phyloP scores from a whole-genome alignment of 2,797 vertebrate species.

The Eospalax fontanierii region DNA sequence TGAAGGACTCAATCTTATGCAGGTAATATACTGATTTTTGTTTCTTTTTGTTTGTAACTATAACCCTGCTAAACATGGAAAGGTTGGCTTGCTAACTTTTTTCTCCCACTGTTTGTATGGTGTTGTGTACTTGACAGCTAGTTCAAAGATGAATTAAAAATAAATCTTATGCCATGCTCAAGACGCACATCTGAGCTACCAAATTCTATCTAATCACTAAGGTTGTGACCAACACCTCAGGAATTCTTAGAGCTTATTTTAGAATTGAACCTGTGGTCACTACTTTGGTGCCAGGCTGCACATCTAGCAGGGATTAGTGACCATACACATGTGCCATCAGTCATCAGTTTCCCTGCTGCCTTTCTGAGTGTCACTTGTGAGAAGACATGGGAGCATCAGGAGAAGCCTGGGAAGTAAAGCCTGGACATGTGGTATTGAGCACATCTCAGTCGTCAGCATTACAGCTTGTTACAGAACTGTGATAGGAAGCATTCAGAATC shows the following conservation, averaged over 20 bases:
- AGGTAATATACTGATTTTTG: not conserved
- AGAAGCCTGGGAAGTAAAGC: not conserved
- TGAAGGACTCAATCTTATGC: not conserved
- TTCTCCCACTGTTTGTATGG: not conserved
- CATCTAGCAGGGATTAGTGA: not conserved
- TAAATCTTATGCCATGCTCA: not conserved
- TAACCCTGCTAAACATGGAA: not conserved
- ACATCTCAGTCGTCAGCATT: not conserved
- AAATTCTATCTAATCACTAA: not conserved
- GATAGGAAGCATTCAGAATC: constrained; percentile 48
- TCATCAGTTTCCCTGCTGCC: accelerated
- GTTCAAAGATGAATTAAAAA: not conserved
- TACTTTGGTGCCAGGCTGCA: not conserved
- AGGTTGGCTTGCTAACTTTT: not conserved
- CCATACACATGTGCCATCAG: accelerated
- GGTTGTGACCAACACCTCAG: not conserved
- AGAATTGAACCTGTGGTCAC: not conserved
- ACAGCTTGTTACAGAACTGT: not conserved
- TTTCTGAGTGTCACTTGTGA: not conserved
- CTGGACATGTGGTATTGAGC: not conserved
- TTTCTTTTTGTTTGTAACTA: not conserved
- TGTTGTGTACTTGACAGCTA: not conserved
- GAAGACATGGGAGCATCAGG: not conserved
- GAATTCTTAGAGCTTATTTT: not conserved
- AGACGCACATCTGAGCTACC: not conserved